Evolutionary conservation across 1,140 invertebrate species (phyloP), one percentile per base, ranked within the genome.

Genomic region (Laodelphax striatellus): DNA sequence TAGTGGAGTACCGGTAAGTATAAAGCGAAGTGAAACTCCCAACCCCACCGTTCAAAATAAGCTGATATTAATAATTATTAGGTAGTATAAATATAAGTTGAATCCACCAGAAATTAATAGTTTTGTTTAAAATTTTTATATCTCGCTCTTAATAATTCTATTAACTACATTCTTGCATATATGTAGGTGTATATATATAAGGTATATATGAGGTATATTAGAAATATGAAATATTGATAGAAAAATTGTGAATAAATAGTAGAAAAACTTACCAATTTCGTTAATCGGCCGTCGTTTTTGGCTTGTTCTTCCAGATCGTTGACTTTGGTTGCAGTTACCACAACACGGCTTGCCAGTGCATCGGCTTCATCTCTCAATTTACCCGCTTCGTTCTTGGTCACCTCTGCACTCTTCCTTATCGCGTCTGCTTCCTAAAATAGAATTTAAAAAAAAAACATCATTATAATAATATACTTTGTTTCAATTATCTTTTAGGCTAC

Each of bases 331-430:
- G 84, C 83, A 0, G 88, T 89, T 21, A 80, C 79, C 34, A 81
- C 79, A 0, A 96, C 85, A 44, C 87, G 78, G 10, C 77, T 78
- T 63, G 77, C 80, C 41, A 96, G 74, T 58, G 81, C 81, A 59
- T 87, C 83, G 8, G 91, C 88, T 71, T 92, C 86, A 54, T 87
- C 83, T 43, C 82, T 81, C 13, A 96, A 75, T 58, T 82, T 79
- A 1, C 79, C 77, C 0, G 90, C 92, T 57, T 85, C 82, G 5
- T 79, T 73, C 70, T 89, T 87, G 0, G 90, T 87, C 52, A 83
- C 76, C 58, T 86, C 83, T 0, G 92, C 87, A 66, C 88, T 85
- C 55, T 78, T 79, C 41, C 82, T 80, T 57, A 94, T 92, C 22
- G 79, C 76, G 58, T 87, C 84, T 0, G 92, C 90, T 67, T 88